Evolutionary conservation across 1,140 invertebrate genomes (phyloP).

Genomic region (Aphidius ervi): DNA sequence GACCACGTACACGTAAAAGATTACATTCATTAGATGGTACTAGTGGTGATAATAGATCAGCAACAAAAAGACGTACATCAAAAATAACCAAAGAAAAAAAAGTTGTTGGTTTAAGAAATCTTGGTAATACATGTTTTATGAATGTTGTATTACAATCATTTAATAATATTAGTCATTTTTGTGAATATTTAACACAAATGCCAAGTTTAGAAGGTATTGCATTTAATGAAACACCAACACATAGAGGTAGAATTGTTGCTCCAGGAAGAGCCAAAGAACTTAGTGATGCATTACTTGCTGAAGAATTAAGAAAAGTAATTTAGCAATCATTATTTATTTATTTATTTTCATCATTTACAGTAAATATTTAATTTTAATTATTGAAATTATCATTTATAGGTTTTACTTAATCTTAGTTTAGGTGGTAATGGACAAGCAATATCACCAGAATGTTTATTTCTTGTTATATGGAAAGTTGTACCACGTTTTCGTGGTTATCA

Average conservation of each 20-base stretch:
- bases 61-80: conserved; percentile 50
- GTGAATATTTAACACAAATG: conserved; percentile 75
- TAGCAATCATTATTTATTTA: neutral
- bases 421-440: conserved; percentile 70
- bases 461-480: conserved; percentile 83
- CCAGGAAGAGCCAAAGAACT: conserved; percentile 62
- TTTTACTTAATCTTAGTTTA: conserved; percentile 69
- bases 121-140: conserved; percentile 89
- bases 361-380: conserved; percentile 24
- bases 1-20: conserved; percentile 60
- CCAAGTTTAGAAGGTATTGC: conserved; percentile 65
- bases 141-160: conserved; percentile 82
- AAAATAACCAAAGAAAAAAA: conserved; percentile 58
- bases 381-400: conserved; percentile 29
- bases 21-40: conserved; percentile 58
- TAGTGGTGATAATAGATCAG: conserved; percentile 53
- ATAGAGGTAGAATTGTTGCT: conserved; percentile 60
- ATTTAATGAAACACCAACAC: conserved; percentile 52
- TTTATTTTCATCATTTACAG: neutral
- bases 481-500: conserved; percentile 82
- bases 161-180: conserved; percentile 82
- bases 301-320: conserved; percentile 66
- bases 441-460: conserved; percentile 75
- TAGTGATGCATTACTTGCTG: conserved; percentile 68
- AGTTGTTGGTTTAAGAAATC: conserved; percentile 74